Evolutionary conservation across 2,888 invertebrate genomes (phyloP), one percentile per base, ranked within the genome.

Genomic region (Meliscaeva auricollis): DNA sequence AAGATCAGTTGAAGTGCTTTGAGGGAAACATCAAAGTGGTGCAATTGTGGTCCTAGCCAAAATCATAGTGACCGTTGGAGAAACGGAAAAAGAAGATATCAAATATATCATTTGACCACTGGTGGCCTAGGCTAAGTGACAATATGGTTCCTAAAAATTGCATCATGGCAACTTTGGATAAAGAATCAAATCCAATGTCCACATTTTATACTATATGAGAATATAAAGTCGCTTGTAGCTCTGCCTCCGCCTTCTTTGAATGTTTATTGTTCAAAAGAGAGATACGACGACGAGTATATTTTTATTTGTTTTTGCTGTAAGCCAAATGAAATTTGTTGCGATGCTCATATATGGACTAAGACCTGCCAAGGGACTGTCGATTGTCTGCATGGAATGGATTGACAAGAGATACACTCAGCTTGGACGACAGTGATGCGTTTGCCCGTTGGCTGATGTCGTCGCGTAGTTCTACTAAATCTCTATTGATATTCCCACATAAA

Each of bases 341-440:
- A 85, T 85, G 85, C 81, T 81, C 81, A 81, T 85, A 85, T 81
- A 85, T 81, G 85, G 85, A 81, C 85, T 85, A 85, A 81, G 80
- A 81, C 81, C 85, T 81, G 85, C 85, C 85, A 85, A 76, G 85
- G 85, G 81, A 85, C 73, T 73, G 70, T 76, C 84, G 85, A 85
- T 85, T 80, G 80, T 81, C 85, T 62, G 72, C 54, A 38, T 38
- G 11, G 76, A n/a, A n/a, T n/a, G n/a, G 84, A 76, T 85, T 85
- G 85, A 85, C 84, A 85, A 72, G 76, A 70, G 84, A 85, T 85
- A 74, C 79, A 69, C 83, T 74, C 73, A 54, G 52, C 8, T 66
- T 35, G 66, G 60, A 69, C 46, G 83, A 79, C 83, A 80, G 46
- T 76, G 84, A 83, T 83, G 83, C 35, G 64, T 52, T 9, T 32